Evolutionary conservation across 2,113 vertebrate genomes (phyloP), one percentile per base, ranked within the genome.

Genomic region (Perca flavescens): DNA sequence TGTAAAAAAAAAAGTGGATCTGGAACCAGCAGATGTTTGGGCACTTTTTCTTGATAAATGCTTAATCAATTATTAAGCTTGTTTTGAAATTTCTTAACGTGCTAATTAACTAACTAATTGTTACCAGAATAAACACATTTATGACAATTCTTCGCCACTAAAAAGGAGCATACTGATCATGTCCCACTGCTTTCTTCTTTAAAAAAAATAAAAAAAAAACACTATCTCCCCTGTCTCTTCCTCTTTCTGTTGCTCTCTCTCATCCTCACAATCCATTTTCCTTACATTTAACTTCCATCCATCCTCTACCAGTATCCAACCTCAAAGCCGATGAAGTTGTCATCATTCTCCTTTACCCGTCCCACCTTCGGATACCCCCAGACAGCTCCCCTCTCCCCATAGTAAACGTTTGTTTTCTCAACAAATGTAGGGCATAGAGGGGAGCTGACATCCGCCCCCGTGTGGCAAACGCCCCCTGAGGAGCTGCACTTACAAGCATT

Each of bases 321-420:
- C 73, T 57, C 46, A 49, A 60, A 64, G 82, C 82, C 91, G 86
- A 93, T 92, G 82, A 89, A 92, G 91, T 83, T 72, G 71, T 87
- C 88, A 84, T 90, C 84, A 80, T 71, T 86, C 80, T 80, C 28
- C 50, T 86, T 69, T 31, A 4, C 52, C 71, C 47, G 0, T 49
- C 43, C 76, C 87, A 31, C 54, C 84, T 82, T 49, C 47, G 22
- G 40, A 47, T 53, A 21, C 50, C 56, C 58, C 52, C 61, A 6
- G 74, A 86, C 84, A 86, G 67, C 74, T 68, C 57, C 74, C 28
- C 8, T 79, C 71, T 77, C 62, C 67, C 53, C 7, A 50, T 60
- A 75, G 82, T 72, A 86, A 89, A 88, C 82, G 79, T 89, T 91
- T 91, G 83, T 90, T 93, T 91, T 83, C 61, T 25, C 31, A 67